Base-by-base conservation (phyloP, 1,140 invertebrate genomes). In the Pseudomyrmex cubaensis region DNA sequence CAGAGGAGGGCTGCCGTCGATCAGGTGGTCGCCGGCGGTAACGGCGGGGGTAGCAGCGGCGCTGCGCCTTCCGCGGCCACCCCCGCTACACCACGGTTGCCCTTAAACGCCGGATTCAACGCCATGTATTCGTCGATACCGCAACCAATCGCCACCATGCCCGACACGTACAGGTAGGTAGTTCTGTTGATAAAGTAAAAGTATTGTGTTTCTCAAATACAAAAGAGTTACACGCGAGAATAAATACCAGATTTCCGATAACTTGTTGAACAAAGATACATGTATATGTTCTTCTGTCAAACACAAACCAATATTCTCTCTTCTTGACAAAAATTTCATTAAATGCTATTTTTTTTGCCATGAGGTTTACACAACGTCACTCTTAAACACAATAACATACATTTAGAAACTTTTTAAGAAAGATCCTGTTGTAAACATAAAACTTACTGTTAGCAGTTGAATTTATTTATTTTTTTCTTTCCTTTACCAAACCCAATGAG, bases 71-170 rank as follows among this genome's bases (percentile, higher is more conserved):
- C 95, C 76, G 95, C 94, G 67, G 95, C 94, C 25, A 96, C 95
- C 62, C 94, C 95, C 90, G 92, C 95, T 88, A 93, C 95, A 85
- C 96, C 96, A 50, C 95, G 97, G 80, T 94, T 98, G 83, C 97
- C 97, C 80, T 95, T 98, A 75, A 98, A 98, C 92, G 96, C 97
- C 54, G 97, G 97, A 87, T 98, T 99, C 95, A 98, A 98, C 94
- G 96, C 97, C 87, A 99, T 99, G 98, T 99, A 99, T 94, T 97
- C 98, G 22, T 97, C 98, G 75, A 98, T 99, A 91, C 97, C 98
- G 62, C 98, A 99, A 91, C 97, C 98, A 3, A 98, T 99, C 87
- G 97, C 97, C 59, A 97, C 97, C 66, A 99, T 99, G 97, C 96
- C 97, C 9, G 98, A 99, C 92, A 97, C 97, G 63, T 99, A 99